Base-by-base conservation (phyloP, 2,888 invertebrate genomes). In the Hemistola chrysoprasaria region DNA sequence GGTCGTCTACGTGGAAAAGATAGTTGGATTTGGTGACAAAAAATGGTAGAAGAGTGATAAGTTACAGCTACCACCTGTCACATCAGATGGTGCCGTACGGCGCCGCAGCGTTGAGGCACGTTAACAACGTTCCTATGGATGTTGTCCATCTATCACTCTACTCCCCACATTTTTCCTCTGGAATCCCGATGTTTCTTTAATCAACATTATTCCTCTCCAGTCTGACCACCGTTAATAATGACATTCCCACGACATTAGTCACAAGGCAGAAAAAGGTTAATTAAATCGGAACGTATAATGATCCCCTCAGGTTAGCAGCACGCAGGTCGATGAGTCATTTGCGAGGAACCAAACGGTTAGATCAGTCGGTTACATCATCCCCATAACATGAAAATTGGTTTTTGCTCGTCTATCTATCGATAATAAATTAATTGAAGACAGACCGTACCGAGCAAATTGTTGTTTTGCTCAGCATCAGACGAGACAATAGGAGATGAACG, bases 281-380 rank as follows among this genome's bases (percentile, higher is more conserved):
- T 74, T 69, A 72, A 78, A 69, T 61, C 63, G 45, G 63, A 63
- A 69, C 66, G 65, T 70, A 67, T 74, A 48, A 59, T 58, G 54
- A 60, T 61, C 62, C 56, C 59, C 53, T 51, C 56, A 56, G 64
- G 61, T 61, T 57, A 56, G 37, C 4, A 16, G 27, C 40, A 23
- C 42, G 50, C 55, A 54, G 43, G 50, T 32, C 41, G 35, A 35
- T 84, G 82, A 83, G 58, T 83, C 81, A 83, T 38, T 56, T 55
- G 59, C 51, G 62, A 73, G 70, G 71, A 74, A 16, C 16, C 71
- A 71, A 75, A 71, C 64, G 62, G 47, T 69, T 61, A 71, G 72
- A 78, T 75, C 69, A 67, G 62, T 62, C 60, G 69, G 66, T 82
- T 78, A 62, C 79, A 72, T 82, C 81, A 81, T 11, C 25, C 42